phyloP scores from a whole-genome alignment of 2,888 invertebrate genomes.

The Epistrophe grossulariae region DNA sequence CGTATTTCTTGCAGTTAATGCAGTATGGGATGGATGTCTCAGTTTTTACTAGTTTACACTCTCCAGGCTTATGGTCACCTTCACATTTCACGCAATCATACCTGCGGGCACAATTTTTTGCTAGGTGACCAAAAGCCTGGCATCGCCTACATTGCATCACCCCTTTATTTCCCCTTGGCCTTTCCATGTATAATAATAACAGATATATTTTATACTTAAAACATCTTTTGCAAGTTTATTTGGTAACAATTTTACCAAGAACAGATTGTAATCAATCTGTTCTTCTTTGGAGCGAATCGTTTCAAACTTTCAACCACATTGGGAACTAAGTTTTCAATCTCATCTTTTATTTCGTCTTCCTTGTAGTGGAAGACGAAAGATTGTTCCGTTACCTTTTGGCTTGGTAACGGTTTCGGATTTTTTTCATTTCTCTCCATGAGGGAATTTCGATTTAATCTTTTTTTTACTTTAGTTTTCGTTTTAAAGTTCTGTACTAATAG shows the following conservation, averaged over 20 bases:
- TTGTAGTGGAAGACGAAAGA: neutral
- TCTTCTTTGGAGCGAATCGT: neutral
- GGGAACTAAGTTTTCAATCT: neutral
- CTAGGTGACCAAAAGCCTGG: constrained; percentile 15
- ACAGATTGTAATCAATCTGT: neutral
- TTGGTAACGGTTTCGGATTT: too few relatives aligned
- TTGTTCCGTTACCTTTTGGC: too few relatives aligned
- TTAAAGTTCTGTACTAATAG: too few relatives aligned
- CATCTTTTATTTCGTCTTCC: neutral
- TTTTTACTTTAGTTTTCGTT: too few relatives aligned
- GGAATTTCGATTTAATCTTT: too few relatives aligned
- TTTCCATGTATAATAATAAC: neutral
- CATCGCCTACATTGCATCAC: neutral
- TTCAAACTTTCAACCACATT: constrained; percentile 9
- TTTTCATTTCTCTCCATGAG: too few relatives aligned
- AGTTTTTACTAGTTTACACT: neutral
- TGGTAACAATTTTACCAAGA: neutral
- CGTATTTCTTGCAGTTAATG: neutral
- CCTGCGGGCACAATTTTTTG: neutral
- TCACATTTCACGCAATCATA: constrained; percentile 10
- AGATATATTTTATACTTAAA: neutral
- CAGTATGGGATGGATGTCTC: neutral
- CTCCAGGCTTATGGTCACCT: neutral
- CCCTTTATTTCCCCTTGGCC: neutral
- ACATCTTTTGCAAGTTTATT: neutral